Evolutionary conservation across 2,888 invertebrate genomes (phyloP), one percentile per base, ranked within the genome.

Genomic region (Cremastinae sp.): DNA sequence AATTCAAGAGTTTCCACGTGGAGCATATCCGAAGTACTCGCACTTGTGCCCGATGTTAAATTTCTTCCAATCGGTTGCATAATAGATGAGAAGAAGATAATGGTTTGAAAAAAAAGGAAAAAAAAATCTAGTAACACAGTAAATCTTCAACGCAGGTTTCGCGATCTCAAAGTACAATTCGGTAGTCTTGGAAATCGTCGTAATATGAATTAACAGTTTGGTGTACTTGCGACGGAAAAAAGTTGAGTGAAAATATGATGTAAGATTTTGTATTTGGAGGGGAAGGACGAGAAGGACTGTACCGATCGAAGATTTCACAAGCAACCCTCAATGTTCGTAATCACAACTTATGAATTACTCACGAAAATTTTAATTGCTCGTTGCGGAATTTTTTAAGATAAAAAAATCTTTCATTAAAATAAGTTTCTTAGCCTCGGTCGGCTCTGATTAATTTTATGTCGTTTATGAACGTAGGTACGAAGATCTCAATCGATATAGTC

Each of bases 401-500:
- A 43, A 7, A 4, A 47, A 49, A 37, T 61, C 1, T 37, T 53
- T 37, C 69, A 47, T 59, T 18, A 20, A 28, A 66, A 70, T 59
- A 16, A 41, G 73, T 76, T 80, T 80, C 68, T 80, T 75, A 80
- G 80, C 71, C 77, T 82, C 61, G 78, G 75, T 81, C 77, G 80
- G 76, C 78, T 75, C 70, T 62, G 59, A 8, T 20, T 10, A 5
- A 12, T 45, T 45, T 45, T 12, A 16, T 28, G 14, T 28, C 22
- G 12, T 43, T 8, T 43, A 14, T 37, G 45, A 45, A 1, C 59
- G 47, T n/a, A n/a, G n/a, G n/a, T n/a, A n/a, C n/a, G 78, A 83
- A 84, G 83, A 86, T 86, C 85, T 86, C 83, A 79, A 84, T 78
- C 79, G 78, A 83, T 85, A 84, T n/a, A 12, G 82, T 84, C 81